phyloP scores from a whole-genome alignment of 2,888 invertebrate species.

The Erynnis tages region DNA sequence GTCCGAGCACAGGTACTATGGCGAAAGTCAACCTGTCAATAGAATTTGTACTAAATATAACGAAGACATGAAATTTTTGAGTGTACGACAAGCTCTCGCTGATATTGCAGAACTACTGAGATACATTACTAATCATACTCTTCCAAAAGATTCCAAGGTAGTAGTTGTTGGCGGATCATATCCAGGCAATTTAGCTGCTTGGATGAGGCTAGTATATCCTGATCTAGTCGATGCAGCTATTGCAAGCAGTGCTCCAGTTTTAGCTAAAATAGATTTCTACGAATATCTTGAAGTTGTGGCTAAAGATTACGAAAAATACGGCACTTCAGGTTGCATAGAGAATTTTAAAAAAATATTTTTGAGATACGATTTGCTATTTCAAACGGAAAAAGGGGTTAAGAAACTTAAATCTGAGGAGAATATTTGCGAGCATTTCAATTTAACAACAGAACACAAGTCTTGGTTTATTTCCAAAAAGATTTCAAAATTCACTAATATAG shows the following conservation, averaged over 20 bases:
- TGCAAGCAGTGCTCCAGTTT: conserved; percentile 67
- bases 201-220: conserved; percentile 64
- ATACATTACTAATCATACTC: conserved; percentile 43
- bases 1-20: conserved; percentile 69
- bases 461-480: conserved; percentile 58
- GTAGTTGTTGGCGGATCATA: conserved; percentile 70
- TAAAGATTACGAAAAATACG: conserved; percentile 59
- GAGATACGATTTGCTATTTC: conserved; percentile 51
- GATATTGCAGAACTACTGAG: conserved; percentile 55
- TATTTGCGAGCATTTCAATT: conserved; percentile 56
- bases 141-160: conserved; percentile 55
- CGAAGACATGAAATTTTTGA: conserved; percentile 57
- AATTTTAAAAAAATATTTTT: conserved; percentile 50
- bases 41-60: conserved; percentile 45
- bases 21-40: conserved; percentile 59
- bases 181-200: conserved; percentile 68
- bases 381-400: conserved; percentile 50
- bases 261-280: conserved; percentile 64
- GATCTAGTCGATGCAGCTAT: conserved; percentile 62
- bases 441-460: conserved; percentile 57
- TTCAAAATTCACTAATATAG: conserved; percentile 47
- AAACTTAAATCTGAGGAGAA: conserved; percentile 57
- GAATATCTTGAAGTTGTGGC: conserved; percentile 67
- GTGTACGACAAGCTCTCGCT: conserved; percentile 62
- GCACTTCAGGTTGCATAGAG: conserved; percentile 50